Evolutionary conservation across 2,113 vertebrate genomes (phyloP).

Genomic region (Neogale vison): DNA sequence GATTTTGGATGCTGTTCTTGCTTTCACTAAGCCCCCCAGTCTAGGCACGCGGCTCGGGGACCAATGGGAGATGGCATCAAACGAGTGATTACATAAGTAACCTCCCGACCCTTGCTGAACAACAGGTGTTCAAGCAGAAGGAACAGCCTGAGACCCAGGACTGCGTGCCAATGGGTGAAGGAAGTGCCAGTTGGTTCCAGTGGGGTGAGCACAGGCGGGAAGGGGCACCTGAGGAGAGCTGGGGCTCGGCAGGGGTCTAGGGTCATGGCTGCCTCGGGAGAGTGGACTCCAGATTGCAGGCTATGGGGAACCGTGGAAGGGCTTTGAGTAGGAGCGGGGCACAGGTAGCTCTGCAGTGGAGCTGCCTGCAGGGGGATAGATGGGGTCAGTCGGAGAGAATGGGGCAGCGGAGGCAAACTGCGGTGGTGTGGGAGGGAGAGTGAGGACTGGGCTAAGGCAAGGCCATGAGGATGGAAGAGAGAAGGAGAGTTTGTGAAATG

Average conservation of each 20-base stretch:
- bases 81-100: neutral
- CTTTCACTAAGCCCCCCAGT: neutral
- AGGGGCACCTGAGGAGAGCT: neutral
- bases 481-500: neutral
- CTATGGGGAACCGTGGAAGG: neutral
- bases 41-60: neutral
- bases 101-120: neutral
- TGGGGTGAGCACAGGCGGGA: neutral
- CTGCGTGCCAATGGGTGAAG: neutral
- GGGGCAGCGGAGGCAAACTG: neutral
- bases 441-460: neutral
- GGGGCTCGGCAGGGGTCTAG: neutral
- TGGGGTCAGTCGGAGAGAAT: no score
- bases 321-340: neutral
- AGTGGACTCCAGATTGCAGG: neutral
- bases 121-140: constrained; percentile 6
- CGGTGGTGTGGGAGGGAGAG: neutral
- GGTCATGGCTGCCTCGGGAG: neutral
- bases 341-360: neutral
- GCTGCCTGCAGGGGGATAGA: neutral
- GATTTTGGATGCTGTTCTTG: neutral
- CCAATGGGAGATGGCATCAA: neutral
- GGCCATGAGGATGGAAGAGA: neutral
- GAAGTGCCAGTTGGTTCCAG: neutral
- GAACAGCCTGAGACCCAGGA: neutral